Evolutionary conservation across 1,140 invertebrate genomes (phyloP).

Genomic region (Luehdorfia chinensis): DNA sequence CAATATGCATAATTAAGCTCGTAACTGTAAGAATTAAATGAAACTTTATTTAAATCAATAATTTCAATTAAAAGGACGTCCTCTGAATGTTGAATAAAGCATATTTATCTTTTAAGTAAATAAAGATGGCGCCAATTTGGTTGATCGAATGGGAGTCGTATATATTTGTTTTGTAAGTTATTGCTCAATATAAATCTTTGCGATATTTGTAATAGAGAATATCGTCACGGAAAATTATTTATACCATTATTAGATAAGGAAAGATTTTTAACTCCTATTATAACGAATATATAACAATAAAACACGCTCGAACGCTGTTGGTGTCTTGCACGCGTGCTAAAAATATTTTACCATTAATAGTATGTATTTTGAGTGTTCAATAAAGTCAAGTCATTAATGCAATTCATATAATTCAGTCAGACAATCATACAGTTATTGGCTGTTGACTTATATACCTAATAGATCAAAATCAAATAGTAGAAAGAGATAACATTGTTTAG

Average conservation of each 20-base stretch:
- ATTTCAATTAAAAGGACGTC: no score
- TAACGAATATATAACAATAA: conserved; percentile 31
- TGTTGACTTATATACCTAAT: no score
- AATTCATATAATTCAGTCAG: no score
- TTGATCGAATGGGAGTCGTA: background rate
- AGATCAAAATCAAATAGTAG: no score
- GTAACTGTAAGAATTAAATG: no score
- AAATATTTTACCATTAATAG: conserved; percentile 10
- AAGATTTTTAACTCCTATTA: conserved; percentile 58
- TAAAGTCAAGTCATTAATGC: conserved; percentile 25
- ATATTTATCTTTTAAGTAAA: no score
- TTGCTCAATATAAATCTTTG: conserved; percentile 51
- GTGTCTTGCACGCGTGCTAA: conserved; percentile 65
- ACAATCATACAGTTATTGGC: no score
- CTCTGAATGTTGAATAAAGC: no score
- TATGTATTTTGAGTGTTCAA: conserved; percentile 33
- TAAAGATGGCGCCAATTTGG: background rate
- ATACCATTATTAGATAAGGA: conserved; percentile 37
- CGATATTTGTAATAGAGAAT: conserved; percentile 35
- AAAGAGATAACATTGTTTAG: no score
- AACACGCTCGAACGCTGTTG: conserved; percentile 56
- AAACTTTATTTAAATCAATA: no score
- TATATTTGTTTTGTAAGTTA: conserved; percentile 22
- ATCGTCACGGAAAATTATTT: conserved; percentile 45
- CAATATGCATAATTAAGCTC: no score